phyloP scores from a whole-genome alignment of 2,888 invertebrate species.

The Nomada ferruginata region DNA sequence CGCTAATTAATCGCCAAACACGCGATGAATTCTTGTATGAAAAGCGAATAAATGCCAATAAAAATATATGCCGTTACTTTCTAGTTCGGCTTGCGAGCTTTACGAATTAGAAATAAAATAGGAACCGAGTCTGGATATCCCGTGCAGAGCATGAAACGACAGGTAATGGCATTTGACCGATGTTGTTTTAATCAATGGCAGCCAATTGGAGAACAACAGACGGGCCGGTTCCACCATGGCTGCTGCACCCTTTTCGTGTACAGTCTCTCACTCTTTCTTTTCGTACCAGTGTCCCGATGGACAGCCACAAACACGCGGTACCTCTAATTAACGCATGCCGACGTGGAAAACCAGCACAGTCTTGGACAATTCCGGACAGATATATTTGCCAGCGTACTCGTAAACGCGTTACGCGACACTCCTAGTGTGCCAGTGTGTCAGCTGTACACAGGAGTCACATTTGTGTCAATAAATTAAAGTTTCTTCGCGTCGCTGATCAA shows the following conservation, averaged over 20 bases:
- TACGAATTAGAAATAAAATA: background rate
- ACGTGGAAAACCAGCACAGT: slow-evolving; percentile 18
- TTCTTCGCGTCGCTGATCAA: no score
- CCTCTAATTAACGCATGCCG: slow-evolving; percentile 39
- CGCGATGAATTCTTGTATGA: no score
- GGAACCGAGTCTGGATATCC: background rate
- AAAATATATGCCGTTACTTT: background rate
- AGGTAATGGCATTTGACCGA: slow-evolving; percentile 66
- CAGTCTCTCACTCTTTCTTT: slow-evolving; percentile 9
- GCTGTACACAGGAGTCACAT: no score
- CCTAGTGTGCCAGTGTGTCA: background rate
- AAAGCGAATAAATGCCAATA: no score
- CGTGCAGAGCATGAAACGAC: background rate
- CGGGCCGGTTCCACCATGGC: slow-evolving; percentile 1
- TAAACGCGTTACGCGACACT: background rate
- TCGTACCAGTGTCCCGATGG: slow-evolving; percentile 13
- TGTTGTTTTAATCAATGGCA: slow-evolving; percentile 56
- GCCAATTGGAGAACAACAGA: slow-evolving; percentile 36
- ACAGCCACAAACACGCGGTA: slow-evolving; percentile 32
- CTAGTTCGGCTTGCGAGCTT: background rate
- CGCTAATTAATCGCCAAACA: no score
- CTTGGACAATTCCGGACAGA: slow-evolving; percentile 11
- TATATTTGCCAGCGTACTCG: background rate
- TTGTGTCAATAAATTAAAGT: no score
- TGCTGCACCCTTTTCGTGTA: slow-evolving; percentile 19